Base-by-base conservation (phyloP, 2,888 invertebrate species). In the Iselma pallidipennis region DNA sequence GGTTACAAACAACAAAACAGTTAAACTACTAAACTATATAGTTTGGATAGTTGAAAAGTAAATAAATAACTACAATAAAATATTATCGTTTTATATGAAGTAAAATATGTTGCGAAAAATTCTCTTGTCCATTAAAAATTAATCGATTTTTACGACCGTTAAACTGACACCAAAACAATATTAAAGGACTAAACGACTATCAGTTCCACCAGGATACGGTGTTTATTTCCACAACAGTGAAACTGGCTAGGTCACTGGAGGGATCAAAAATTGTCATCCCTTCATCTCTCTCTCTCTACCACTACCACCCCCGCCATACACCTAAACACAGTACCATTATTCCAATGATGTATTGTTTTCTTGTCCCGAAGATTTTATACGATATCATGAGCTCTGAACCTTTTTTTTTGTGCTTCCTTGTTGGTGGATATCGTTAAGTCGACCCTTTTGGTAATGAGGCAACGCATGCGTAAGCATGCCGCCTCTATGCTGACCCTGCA, bases 331-430 rank as follows among this genome's bases (percentile, higher is more conserved):
- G 6, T 26, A 26, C 10, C 21, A 21, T 45, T 2, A 45, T n/a
- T n/a, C 21, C 19, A 45, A 45, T 45, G 45, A 45, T 45, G 45
- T 45, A 45, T 45, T 45, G 45, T 21, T 45, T 45, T 45, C 45
- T 45, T 45, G 21, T 4, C 19, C 10, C 10, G 10, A 45, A 45
- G 19, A 45, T 45, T 45, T 21, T 21, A 45, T 45, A 10, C 9
- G 10, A 45, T 45, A 45, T 21, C 42, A 45, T 21, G 45, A 45
- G 12, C 45, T 45, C 10, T 21, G 45, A 21, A 45, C 45, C 45
- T 45, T 45, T 45, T 45, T 45, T 21, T 21, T 42, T 19, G 31
- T 33, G 4, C 29, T 16, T 16, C 21, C 45, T 21, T 45, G 45
- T 21, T 21, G 45, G 45, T 10, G 19, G 21, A 45, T 45, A 45